Evolutionary conservation across 2,888 invertebrate genomes (phyloP).

Genomic region (Hololepta plana): DNA sequence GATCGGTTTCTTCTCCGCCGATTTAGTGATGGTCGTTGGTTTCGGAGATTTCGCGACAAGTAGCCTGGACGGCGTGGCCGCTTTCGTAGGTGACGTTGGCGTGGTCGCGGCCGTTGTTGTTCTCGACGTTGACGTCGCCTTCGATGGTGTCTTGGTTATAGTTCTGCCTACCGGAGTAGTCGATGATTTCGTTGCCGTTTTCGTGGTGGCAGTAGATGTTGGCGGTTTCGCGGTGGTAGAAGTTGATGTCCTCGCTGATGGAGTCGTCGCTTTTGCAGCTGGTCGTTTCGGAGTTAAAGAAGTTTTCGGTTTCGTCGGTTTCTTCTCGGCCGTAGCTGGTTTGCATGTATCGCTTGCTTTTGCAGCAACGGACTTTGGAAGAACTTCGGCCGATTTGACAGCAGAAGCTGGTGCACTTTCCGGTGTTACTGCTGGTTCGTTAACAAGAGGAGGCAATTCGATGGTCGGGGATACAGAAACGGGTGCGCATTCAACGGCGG

Average conservation of each 20-base stretch:
- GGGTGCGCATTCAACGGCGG: too few relatives aligned
- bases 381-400: too few relatives aligned
- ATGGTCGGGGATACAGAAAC: too few relatives aligned
- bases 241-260: too few relatives aligned
- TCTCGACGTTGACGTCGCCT: constrained; percentile 6
- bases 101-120: constrained; percentile 10
- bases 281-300: constrained; percentile 11
- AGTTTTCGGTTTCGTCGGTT: constrained; percentile 16
- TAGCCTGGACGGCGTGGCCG: constrained; percentile 7
- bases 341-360: too few relatives aligned
- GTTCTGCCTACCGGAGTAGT: constrained; percentile 10
- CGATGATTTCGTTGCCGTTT: constrained; percentile 10
- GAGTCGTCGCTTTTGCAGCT: constrained; percentile 10
- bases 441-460: constrained; percentile 9
- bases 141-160: constrained; percentile 12
- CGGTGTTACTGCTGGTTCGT: constrained; percentile 12
- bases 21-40: constrained; percentile 7
- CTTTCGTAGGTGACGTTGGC: constrained; percentile 11
- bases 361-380: too few relatives aligned
- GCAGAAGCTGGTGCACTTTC: too few relatives aligned
- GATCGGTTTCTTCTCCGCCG: constrained; percentile 11
- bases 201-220: constrained; percentile 10
- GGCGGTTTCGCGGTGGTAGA: constrained; percentile 12
- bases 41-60: constrained; percentile 4
- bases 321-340: constrained; percentile 19